Evolutionary conservation across 2,113 vertebrate genomes (phyloP).

Genomic region (Lathamus discolor): DNA sequence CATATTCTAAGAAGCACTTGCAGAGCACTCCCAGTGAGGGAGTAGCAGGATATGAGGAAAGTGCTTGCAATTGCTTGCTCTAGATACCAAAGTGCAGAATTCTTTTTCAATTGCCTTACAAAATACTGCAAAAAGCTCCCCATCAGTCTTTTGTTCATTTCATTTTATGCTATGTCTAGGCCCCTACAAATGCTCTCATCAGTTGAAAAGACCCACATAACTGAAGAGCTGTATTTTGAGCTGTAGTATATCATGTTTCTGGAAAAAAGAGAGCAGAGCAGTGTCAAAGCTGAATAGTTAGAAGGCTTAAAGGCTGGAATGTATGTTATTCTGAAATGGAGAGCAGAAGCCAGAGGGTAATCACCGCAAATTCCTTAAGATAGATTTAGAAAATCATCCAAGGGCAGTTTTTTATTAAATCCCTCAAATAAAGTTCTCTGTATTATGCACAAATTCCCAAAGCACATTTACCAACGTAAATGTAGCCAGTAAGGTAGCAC

Average conservation of each 20-base stretch:
- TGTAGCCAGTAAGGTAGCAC: background rate
- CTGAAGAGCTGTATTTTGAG: background rate
- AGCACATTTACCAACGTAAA: background rate
- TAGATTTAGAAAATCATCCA: background rate
- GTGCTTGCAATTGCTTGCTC: background rate
- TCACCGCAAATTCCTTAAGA: background rate
- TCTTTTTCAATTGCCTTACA: background rate
- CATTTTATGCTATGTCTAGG: background rate
- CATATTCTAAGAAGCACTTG: background rate
- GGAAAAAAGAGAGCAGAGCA: background rate
- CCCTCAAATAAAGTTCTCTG: background rate
- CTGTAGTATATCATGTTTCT: background rate
- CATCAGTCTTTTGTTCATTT: background rate
- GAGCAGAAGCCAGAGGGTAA: background rate
- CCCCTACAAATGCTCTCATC: background rate
- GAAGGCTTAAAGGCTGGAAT: background rate
- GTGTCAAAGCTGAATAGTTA: background rate
- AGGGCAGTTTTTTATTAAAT: background rate
- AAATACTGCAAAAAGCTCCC: background rate
- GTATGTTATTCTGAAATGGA: background rate
- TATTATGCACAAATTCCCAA: background rate
- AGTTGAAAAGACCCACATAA: background rate
- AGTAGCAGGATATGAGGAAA: background rate
- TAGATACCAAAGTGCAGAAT: background rate
- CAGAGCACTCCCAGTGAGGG: background rate